Conservation (phyloP, 1,140 invertebrate species). For the Probaryconus sp. region DNA sequence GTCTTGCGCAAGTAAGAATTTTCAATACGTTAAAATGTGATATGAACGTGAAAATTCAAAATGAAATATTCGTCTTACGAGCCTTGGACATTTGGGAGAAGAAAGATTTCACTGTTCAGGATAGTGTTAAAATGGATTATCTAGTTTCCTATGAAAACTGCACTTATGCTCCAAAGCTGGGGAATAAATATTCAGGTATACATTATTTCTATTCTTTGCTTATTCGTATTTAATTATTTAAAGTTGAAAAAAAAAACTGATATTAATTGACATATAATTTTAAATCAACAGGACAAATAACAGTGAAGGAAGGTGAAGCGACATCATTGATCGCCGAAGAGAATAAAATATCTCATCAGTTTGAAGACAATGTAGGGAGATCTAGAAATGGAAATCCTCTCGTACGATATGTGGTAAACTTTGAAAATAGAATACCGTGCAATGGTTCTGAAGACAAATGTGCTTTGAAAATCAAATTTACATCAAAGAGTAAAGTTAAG, state of each 20-base stretch:
- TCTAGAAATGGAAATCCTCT: conserved; percentile 61
- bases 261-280: not conserved
- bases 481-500: no score
- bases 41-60: conserved; percentile 51
- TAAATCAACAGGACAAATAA: conserved; percentile 20
- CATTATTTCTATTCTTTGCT: not conserved
- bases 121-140: not conserved
- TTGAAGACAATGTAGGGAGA: conserved; percentile 59
- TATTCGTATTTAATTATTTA: no score
- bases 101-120: conserved; percentile 57
- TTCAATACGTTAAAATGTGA: conserved; percentile 82
- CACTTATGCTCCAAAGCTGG: not conserved
- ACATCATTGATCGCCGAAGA: conserved; percentile 52
- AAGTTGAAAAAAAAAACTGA: no score
- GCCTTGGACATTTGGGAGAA: conserved; percentile 66
- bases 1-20: conserved; percentile 83
- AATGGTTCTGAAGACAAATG: not conserved
- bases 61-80: conserved; percentile 59
- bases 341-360: not conserved
- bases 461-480: no score
- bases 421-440: conserved; percentile 17
- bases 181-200: not conserved
- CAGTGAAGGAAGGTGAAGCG: conserved; percentile 23
- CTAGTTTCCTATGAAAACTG: conserved; percentile 19
- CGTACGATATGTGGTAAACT: conserved; percentile 60